A percentile compares a stretch with the other conserved stretches of the same genome.
phyloP scores from a whole-genome alignment of 2,113 vertebrate species.

The Peromyscus californicus region DNA sequence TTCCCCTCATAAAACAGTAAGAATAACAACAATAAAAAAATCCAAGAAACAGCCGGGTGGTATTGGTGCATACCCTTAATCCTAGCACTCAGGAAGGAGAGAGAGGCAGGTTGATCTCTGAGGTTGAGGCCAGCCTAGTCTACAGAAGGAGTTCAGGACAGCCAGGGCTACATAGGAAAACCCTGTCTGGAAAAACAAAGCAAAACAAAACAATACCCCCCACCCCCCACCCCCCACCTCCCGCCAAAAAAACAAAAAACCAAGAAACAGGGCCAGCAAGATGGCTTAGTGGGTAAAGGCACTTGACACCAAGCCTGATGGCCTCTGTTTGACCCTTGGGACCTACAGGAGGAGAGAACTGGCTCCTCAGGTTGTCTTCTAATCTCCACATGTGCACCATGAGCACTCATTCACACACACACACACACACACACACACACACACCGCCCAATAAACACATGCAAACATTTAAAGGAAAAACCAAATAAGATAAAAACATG shows the following conservation, averaged over 20 bases:
- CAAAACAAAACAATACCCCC: neutral
- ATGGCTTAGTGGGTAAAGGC: neutral
- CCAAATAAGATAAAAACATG: neutral
- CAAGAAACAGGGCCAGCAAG: neutral
- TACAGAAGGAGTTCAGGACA: neutral
- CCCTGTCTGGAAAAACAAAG: neutral
- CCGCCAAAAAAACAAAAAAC: neutral
- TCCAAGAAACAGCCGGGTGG: neutral
- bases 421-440: too few species aligned
- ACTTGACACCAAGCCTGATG: neutral
- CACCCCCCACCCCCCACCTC: too few species aligned
- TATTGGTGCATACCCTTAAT: neutral
- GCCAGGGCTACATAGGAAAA: neutral
- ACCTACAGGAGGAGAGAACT: too few species aligned
- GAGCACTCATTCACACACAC: neutral
- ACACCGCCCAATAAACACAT: too few species aligned
- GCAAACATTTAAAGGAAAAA: neutral
- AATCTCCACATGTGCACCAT: neutral
- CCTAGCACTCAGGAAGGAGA: neutral
- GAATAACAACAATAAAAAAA: neutral
- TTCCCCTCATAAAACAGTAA: neutral
- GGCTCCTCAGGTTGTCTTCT: neutral
- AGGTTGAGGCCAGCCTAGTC: neutral
- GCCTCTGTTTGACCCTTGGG: neutral
- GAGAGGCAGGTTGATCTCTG: neutral